phyloP scores from a whole-genome alignment of 2,113 vertebrate genomes.

The Cheilinus undulatus region DNA sequence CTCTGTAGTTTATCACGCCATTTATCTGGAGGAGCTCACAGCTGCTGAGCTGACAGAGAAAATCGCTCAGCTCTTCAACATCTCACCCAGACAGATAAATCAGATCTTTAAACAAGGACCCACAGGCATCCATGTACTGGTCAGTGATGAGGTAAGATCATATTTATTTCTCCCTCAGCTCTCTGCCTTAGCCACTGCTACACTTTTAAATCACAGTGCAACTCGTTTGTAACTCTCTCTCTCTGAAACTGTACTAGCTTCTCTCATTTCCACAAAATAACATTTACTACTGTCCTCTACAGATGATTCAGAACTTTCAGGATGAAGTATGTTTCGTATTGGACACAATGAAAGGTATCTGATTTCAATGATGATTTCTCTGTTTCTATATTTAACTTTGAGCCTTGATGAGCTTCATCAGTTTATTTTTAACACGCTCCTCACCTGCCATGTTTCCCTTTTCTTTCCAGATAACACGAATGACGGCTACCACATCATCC shows the following conservation, averaged over 20 bases:
- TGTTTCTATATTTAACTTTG: constrained; percentile 13
- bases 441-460: constrained; percentile 27
- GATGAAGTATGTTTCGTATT: constrained; percentile 96
- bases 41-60: constrained; percentile 92
- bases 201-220: neutral
- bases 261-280: neutral
- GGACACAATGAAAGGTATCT: constrained; percentile 97
- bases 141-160: constrained; percentile 92
- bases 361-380: neutral
- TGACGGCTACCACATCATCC: constrained; percentile 94
- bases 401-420: constrained; percentile 3
- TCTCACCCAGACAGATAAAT: constrained; percentile 93
- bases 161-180: neutral
- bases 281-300: constrained; percentile 12
- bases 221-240: neutral
- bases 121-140: constrained; percentile 95
- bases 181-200: neutral
- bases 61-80: constrained; percentile 96
- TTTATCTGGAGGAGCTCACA: constrained; percentile 95
- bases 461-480: constrained; percentile 88
- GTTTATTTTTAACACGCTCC: constrained; percentile 14
- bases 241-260: neutral
- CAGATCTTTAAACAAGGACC: constrained; percentile 98
- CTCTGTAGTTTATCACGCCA: constrained; percentile 95
- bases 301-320: constrained; percentile 99